Evolutionary conservation across 1,140 invertebrate species (phyloP).

Genomic region (Thalassaphorura encarpata): DNA sequence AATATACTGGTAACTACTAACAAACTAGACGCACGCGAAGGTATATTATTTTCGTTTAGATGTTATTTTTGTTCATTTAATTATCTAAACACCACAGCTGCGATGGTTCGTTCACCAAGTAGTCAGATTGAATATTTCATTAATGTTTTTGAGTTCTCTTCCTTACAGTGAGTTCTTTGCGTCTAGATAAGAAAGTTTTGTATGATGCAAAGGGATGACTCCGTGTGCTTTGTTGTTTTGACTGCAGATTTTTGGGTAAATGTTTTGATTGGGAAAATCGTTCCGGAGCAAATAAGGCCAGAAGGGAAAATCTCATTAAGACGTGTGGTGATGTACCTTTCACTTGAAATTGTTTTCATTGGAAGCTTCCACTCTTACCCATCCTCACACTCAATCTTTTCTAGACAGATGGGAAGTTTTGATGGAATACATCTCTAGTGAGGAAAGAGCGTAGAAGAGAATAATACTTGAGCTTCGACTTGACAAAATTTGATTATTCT

Average conservation of each 20-base stretch:
- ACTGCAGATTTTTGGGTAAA: constrained; percentile 31
- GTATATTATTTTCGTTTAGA: no score
- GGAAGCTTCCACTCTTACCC: no score
- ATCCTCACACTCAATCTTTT: no score
- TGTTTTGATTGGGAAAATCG: constrained; percentile 33
- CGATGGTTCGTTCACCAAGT: not conserved
- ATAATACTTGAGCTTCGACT: no score
- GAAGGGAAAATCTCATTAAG: constrained; percentile 33
- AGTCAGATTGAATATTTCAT: not conserved
- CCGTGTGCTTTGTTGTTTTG: constrained; percentile 11
- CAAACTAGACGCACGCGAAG: no score
- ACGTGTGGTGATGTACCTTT: constrained; percentile 18
- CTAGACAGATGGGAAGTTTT: no score
- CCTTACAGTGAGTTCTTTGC: not conserved
- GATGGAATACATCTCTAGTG: no score
- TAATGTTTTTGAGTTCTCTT: not conserved
- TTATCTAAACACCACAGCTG: not conserved
- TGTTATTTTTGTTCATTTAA: not conserved
- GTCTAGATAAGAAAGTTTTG: not conserved
- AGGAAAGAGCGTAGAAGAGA: no score
- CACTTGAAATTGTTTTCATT: no score
- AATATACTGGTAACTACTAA: no score
- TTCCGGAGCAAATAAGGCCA: constrained; percentile 26
- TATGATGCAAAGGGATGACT: not conserved
- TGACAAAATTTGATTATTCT: no score